Evolutionary conservation across 2,113 vertebrate species (phyloP), one percentile per base, ranked within the genome.

Genomic region (Ceuthmochares aereus): DNA sequence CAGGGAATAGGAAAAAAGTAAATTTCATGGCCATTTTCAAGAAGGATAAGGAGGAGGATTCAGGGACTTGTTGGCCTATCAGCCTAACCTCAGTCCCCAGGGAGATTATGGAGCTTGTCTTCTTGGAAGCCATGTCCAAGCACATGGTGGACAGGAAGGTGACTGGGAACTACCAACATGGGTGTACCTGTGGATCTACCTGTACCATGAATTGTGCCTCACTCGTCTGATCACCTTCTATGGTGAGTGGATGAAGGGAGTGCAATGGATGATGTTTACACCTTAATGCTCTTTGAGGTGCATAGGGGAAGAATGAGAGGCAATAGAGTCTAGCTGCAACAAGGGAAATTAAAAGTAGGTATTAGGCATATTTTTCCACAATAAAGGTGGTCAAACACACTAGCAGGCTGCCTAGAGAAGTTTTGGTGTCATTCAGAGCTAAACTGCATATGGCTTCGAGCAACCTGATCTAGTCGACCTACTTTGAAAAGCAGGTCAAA

Each of bases 321-420:
- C 27, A 74, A 20, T 22, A 76, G 64, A 73, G 11, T n/a, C 9
- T 56, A 60, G 16, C 16, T 77, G n/a, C n/a, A 52, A 36, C 40
- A 34, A 52, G 4, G 22, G 7, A 79, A 73, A 70, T 62, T 82
- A 40, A 15, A 62, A 62, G 29, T 6, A 52, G 23, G 5, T 73
- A 56, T 15, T 47, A 69, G 12, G 49, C 47, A 0, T 27, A 58
- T 52, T 74, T 94, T 70, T 43, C 29, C 5, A 37, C 14, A 9
- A 8, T 0, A 0, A 43, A 5, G 1, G 4, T 64, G 17, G 10
- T 70, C 8, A 37, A 72, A 51, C n/a, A 42, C 12, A 18, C 7
- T 10, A 49, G 49, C 11, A 68, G 12, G 25, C 34, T 63, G 9
- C 26, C 6, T 29, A 56, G 80, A 29, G 26, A 81, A 4, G 17